phyloP scores from a whole-genome alignment of 2,113 vertebrate species.

The Corythornis madagascariensis region DNA sequence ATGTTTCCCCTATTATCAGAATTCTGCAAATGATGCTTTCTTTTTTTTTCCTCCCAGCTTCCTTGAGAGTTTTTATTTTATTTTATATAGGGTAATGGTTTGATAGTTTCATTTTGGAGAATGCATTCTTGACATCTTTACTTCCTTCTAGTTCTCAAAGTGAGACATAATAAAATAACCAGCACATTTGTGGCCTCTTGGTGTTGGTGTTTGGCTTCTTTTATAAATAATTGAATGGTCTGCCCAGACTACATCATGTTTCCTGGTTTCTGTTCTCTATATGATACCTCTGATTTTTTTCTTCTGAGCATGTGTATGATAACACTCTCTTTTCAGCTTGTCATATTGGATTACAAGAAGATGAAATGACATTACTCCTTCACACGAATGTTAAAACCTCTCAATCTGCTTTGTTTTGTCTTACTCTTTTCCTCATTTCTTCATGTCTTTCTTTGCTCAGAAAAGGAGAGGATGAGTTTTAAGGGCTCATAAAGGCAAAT shows the following conservation, averaged over 20 bases:
- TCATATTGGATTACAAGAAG: constrained; percentile 37
- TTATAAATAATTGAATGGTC: background rate
- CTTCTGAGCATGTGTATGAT: background rate
- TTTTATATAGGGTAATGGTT: background rate
- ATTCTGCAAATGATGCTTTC: background rate
- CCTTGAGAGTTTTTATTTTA: background rate
- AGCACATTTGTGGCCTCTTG: background rate
- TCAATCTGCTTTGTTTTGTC: background rate
- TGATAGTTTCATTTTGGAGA: background rate
- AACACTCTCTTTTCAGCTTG: constrained; percentile 37
- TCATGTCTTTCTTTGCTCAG: background rate
- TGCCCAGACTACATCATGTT: background rate
- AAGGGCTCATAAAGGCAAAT: background rate
- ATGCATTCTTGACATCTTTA: background rate
- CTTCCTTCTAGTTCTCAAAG: background rate
- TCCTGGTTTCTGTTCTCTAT: background rate
- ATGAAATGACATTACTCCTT: constrained; percentile 6
- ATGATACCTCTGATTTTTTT: constrained; percentile 15
- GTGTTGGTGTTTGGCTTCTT: background rate
- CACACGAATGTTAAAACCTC: background rate
- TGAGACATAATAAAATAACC: background rate
- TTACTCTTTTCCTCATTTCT: background rate
- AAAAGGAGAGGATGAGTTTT: background rate
- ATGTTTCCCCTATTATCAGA: background rate
- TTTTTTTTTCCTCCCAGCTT: background rate